Evolutionary conservation across 2,888 invertebrate species (phyloP).

Genomic region (Apamea crenata): DNA sequence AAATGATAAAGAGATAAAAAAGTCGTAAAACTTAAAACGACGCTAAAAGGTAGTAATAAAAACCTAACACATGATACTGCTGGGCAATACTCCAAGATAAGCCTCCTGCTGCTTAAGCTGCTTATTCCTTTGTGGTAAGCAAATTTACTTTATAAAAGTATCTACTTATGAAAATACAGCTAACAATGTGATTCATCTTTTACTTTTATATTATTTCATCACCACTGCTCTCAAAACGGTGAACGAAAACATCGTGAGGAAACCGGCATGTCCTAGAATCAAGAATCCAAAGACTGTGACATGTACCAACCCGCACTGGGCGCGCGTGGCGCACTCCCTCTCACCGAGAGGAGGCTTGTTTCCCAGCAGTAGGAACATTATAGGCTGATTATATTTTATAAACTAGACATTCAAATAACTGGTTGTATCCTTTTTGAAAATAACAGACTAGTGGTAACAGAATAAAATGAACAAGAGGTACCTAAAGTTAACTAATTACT

Average conservation of each 20-base stretch:
- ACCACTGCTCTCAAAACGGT: background rate
- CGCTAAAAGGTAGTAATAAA: background rate
- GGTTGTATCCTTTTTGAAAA: background rate
- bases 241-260: background rate
- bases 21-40: background rate
- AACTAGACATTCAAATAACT: background rate
- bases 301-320: too few species aligned
- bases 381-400: background rate
- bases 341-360: background rate
- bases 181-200: background rate
- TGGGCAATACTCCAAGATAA: too few species aligned
- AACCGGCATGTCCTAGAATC: too few species aligned
- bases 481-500: slow-evolving; percentile 24
- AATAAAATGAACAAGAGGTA: slow-evolving; percentile 6
- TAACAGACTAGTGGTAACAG: background rate
- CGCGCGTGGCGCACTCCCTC: too few species aligned
- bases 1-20: background rate
- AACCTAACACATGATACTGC: background rate
- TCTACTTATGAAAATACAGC: background rate
- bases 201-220: background rate
- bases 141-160: too few species aligned
- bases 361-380: background rate
- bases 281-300: background rate
- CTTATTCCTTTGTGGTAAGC: background rate
- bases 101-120: too few species aligned